Percentiles rank a stretch among this genome's conserved stretches.
Conservation (phyloP, 1,140 invertebrate genomes). For the Eupristina koningsbergeri region DNA sequence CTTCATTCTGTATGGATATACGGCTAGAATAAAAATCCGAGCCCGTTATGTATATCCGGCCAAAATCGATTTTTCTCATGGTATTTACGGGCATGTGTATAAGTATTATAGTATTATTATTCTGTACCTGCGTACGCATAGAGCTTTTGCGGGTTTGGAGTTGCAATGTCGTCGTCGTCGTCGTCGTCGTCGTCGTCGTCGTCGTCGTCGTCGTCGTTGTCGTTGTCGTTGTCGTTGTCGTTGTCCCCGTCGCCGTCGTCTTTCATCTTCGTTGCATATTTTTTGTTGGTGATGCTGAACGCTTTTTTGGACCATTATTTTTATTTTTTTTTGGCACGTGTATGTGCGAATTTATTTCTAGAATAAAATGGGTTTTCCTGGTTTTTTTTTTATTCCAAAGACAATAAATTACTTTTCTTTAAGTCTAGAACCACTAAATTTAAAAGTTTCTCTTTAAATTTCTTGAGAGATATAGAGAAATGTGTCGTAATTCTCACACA, state of each 20-base stretch:
- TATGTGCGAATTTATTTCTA: conserved; percentile 9
- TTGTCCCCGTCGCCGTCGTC: too few species aligned
- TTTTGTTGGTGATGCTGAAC: neutral
- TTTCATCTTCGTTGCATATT: neutral
- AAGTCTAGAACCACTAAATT: neutral
- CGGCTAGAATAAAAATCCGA: conserved; percentile 22
- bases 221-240: neutral
- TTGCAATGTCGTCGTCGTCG: neutral
- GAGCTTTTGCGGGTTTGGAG: neutral
- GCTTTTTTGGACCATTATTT: neutral
- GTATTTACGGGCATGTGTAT: neutral
- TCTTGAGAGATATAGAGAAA: neutral
- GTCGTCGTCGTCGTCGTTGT: neutral
- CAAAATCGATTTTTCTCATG: conserved; percentile 45
- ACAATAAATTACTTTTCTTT: conserved; percentile 22
- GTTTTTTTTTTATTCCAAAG: conserved; percentile 1
- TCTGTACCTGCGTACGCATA: too few species aligned
- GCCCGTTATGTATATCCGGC: neutral
- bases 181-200: neutral
- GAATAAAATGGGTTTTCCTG: conserved; percentile 17
- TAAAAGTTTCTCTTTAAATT: conserved; percentile 1
- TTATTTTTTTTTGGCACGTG: neutral
- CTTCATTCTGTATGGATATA: neutral
- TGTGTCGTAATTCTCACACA: neutral
- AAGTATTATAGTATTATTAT: too few species aligned